phyloP scores from a whole-genome alignment of 2,797 vertebrate genomes.

The Xyrichtys novacula region DNA sequence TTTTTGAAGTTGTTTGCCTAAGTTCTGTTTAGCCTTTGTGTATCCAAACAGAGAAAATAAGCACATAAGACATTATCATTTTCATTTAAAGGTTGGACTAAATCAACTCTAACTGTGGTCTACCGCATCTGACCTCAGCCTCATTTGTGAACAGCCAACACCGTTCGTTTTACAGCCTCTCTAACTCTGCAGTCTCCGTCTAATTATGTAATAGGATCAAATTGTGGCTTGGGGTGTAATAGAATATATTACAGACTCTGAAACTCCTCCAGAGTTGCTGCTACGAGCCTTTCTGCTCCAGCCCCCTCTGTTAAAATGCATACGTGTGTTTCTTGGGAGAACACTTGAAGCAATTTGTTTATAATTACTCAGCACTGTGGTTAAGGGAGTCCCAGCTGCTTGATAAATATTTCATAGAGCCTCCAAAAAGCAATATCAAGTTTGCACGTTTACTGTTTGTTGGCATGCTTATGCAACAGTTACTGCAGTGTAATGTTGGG shows the following conservation, averaged over 20 bases:
- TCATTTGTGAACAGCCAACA: slow-evolving; percentile 62
- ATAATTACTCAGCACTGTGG: slow-evolving; percentile 56
- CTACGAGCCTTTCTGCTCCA: slow-evolving; percentile 44
- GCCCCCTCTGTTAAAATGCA: slow-evolving; percentile 51
- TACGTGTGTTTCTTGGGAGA: slow-evolving; percentile 35
- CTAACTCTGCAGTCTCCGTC: slow-evolving; percentile 57
- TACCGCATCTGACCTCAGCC: slow-evolving; percentile 57
- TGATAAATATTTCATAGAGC: slow-evolving; percentile 49
- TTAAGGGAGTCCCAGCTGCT: slow-evolving; percentile 41
- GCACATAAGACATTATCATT: slow-evolving; percentile 37
- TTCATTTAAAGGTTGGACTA: slow-evolving; percentile 40
- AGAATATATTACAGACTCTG: slow-evolving; percentile 64
- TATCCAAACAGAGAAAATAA: slow-evolving; percentile 31
- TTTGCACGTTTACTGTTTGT: slow-evolving; percentile 17
- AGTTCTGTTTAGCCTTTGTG: slow-evolving; percentile 54
- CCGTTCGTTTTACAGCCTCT: slow-evolving; percentile 59
- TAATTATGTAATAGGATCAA: slow-evolving; percentile 70
- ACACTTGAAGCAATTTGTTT: slow-evolving; percentile 56
- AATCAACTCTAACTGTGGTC: slow-evolving; percentile 42
- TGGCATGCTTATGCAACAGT: slow-evolving; percentile 22
- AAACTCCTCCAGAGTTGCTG: slow-evolving; percentile 52
- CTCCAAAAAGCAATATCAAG: slow-evolving; percentile 36
- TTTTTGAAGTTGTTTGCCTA: slow-evolving; percentile 48
- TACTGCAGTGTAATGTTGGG: slow-evolving; percentile 17
- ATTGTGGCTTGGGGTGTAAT: slow-evolving; percentile 69